Evolutionary conservation across 2,888 invertebrate species (phyloP).

Genomic region (Cartodere bifasciata): DNA sequence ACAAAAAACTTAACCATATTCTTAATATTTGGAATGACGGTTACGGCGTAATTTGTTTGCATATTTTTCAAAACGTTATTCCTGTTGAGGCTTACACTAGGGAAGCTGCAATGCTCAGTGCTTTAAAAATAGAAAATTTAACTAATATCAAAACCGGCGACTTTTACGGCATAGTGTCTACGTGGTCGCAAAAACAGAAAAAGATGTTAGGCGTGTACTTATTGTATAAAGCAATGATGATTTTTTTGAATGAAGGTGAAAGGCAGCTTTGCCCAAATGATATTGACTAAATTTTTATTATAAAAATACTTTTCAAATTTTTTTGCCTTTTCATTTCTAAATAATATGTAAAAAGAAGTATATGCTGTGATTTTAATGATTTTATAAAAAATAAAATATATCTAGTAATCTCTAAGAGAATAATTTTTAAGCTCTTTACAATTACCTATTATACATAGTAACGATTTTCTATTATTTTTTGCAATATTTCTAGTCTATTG

Average conservation of each 20-base stretch:
- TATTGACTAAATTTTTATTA: constrained; percentile 19
- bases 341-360: no score
- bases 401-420: no score
- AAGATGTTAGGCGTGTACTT: constrained; percentile 65
- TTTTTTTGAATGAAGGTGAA: constrained; percentile 80
- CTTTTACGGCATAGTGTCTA: constrained; percentile 65
- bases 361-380: no score
- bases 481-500: no score
- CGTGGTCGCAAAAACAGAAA: constrained; percentile 60
- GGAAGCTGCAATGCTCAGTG: constrained; percentile 91
- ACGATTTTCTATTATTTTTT: no score
- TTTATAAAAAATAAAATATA: no score
- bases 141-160: constrained; percentile 71
- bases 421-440: no score
- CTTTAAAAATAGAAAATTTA: constrained; percentile 61
- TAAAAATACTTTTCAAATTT: no score
- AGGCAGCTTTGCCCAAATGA: constrained; percentile 71
- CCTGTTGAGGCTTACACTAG: constrained; percentile 87
- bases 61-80: constrained; percentile 81
- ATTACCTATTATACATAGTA: no score
- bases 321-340: no score
- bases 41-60: constrained; percentile 79
- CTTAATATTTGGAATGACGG: constrained; percentile 76
- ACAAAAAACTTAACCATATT: constrained; percentile 62
- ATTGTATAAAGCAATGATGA: constrained; percentile 68